These are phyloP conservation scores for Limenitis camilla DNA, from an alignment of 2,888 invertebrate genomes.

Conservation along the genomic window DNA sequence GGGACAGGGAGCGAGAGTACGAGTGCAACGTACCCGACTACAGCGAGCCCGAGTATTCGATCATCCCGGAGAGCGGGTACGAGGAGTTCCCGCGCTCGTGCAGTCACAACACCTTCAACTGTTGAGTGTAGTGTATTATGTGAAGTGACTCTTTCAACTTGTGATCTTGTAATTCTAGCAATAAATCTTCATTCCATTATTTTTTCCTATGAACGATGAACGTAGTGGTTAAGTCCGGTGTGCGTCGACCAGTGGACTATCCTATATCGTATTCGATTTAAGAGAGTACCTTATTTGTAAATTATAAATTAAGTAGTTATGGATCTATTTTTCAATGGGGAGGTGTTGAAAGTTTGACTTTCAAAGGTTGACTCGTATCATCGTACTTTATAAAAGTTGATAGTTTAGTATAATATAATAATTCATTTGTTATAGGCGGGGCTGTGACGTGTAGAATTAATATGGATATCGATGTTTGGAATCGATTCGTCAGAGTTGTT, in stretches of 20 bases:
- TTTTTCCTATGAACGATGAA: slow-evolving; percentile 59
- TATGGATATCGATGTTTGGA: neutral
- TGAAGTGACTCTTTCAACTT: slow-evolving; percentile 46
- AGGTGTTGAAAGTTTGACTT: slow-evolving; percentile 67
- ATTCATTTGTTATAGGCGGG: neutral
- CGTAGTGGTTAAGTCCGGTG: slow-evolving; percentile 58
- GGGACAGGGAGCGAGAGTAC: slow-evolving; percentile 43
- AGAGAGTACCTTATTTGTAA: slow-evolving; percentile 72
- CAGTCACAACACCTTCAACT: slow-evolving; percentile 70
- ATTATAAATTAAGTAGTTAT: slow-evolving; percentile 72
- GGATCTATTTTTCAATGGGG: slow-evolving; percentile 68
- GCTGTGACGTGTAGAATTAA: neutral
- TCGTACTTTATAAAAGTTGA: slow-evolving; percentile 21
- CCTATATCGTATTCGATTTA: slow-evolving; percentile 59
- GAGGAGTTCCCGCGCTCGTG: slow-evolving; percentile 62
- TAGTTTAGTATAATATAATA: slow-evolving; percentile 4
- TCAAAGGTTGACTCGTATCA: slow-evolving; percentile 38
- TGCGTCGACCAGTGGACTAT: slow-evolving; percentile 57
- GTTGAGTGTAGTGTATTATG: slow-evolving; percentile 47
- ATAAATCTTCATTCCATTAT: slow-evolving; percentile 75
- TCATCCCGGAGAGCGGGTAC: slow-evolving; percentile 62
- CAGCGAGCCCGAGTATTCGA: slow-evolving; percentile 69
- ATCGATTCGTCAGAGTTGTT: neutral
- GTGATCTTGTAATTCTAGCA: slow-evolving; percentile 75
- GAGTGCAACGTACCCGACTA: slow-evolving; percentile 52